Conservation (phyloP, 2,888 invertebrate species). For the Megalurothrips usitatus region DNA sequence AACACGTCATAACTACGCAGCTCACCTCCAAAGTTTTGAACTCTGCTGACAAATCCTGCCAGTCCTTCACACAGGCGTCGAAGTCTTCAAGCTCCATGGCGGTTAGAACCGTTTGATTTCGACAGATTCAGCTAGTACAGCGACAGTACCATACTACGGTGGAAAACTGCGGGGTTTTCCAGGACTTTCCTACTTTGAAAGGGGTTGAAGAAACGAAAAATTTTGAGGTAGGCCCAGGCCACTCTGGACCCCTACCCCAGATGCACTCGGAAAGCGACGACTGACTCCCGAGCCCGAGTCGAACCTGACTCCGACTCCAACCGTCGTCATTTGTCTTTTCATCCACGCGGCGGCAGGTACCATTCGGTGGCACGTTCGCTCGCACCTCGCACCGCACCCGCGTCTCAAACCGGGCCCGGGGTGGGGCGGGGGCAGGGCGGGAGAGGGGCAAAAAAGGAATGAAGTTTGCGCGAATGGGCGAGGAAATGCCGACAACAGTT, state of each 20-base stretch:
- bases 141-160: too few species aligned
- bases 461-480: too few species aligned
- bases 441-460: too few species aligned
- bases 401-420: too few species aligned
- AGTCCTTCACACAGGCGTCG: slow-evolving; percentile 61
- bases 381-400: too few species aligned
- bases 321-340: background rate
- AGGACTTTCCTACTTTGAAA: background rate
- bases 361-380: too few species aligned
- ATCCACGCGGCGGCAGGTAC: too few species aligned
- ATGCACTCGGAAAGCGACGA: background rate
- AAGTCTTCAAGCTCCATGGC: slow-evolving; percentile 58
- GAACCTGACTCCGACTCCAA: background rate
- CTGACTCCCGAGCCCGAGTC: background rate
- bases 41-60: slow-evolving; percentile 73
- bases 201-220: background rate
- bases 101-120: background rate
- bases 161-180: background rate
- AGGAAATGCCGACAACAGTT: too few species aligned
- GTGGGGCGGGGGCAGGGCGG: too few species aligned
- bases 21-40: slow-evolving; percentile 77
- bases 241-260: background rate
- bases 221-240: slow-evolving; percentile 1
- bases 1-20: slow-evolving; percentile 29
- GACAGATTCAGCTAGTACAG: background rate